Evolutionary conservation across 2,797 vertebrate species (phyloP).

Genomic region (Sebastolobus altivelis): DNA sequence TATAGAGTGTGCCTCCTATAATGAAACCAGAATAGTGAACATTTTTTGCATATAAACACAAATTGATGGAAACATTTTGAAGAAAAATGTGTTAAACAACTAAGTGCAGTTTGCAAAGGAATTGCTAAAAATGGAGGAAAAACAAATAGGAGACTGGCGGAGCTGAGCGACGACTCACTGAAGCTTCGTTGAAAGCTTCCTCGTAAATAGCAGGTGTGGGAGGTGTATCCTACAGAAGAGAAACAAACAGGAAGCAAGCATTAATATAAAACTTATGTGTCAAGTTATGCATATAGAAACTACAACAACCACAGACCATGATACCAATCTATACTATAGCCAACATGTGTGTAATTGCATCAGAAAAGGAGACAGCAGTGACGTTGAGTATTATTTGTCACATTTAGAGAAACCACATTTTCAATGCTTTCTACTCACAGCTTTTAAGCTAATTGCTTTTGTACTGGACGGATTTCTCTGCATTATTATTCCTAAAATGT

Average conservation of each 20-base stretch:
- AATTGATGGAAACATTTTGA: slow-evolving; percentile 6
- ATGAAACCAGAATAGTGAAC: neutral
- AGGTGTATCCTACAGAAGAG: slow-evolving; percentile 81
- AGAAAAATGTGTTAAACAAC: slow-evolving; percentile 1
- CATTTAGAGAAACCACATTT: slow-evolving; percentile 14
- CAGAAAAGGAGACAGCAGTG: slow-evolving; percentile 4
- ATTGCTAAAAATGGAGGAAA: slow-evolving; percentile 9
- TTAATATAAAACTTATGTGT: slow-evolving; percentile 14
- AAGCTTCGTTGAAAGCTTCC: slow-evolving; percentile 81
- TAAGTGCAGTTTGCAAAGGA: neutral
- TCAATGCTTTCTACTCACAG: neutral
- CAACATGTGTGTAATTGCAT: neutral
- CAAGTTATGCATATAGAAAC: neutral
- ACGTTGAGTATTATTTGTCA: slow-evolving; percentile 1
- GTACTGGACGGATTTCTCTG: neutral
- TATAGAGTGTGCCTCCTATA: neutral
- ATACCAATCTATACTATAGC: neutral
- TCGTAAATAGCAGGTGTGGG: slow-evolving; percentile 85
- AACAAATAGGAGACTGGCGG: slow-evolving; percentile 4
- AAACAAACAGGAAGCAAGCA: slow-evolving; percentile 58
- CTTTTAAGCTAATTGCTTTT: slow-evolving; percentile 20
- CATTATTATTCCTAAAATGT: slow-evolving; percentile 25
- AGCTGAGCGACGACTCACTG: slow-evolving; percentile 76
- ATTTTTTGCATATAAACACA: neutral
- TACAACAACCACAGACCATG: neutral